Base-by-base conservation (phyloP, 2,888 invertebrate species). In the Mimumesa dahlbomi region DNA sequence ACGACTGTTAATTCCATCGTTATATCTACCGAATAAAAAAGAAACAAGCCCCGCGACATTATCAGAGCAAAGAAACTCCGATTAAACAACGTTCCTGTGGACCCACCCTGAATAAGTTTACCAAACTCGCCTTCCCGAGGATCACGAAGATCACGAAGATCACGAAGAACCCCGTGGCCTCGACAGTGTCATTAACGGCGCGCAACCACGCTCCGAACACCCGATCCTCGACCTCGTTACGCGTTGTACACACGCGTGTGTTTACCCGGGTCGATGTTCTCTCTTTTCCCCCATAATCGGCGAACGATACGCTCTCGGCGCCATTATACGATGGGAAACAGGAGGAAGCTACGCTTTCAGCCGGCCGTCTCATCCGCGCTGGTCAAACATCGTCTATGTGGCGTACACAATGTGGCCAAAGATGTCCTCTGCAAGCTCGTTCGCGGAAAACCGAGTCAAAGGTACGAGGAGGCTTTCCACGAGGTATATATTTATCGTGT, bases 161-260 rank as follows among this genome's bases (percentile, higher is more conserved):
- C 49, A 13, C n/a, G 38, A 14, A 11, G 34, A 34, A 0, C 34
- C 34, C 34, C 34, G 34, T 34, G 29, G 25, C 48, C 49, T 57
- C 52, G 42, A 45, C 78, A 58, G 57, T 48, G 63, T 57, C 69
- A 70, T 78, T 79, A 78, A 78, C 79, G 73, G 79, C 71, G 80
- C 80, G 77, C 68, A 56, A n/a, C 77, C 69, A 49, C 68, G 62
- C 71, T 62, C 74, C 49, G 68, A 80, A 79, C 80, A 79, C 71
- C 75, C 63, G 70, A 74, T 75, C 70, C 75, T 63, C 75, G 75
- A 66, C 65, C 70, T 79, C 71, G 80, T 79, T 80, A 74, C 68
- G 71, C 74, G 74, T 71, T 73, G 65, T 74, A 79, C 78, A 71
- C 49, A 46, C 65, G 64, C 36, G 61, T 57, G 5, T 62, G 77